Percentiles rank a stretch among this genome's conserved stretches.
These are phyloP conservation scores for Naja naja DNA, from an alignment of 2,113 vertebrate species.

Conservation along the genomic window DNA sequence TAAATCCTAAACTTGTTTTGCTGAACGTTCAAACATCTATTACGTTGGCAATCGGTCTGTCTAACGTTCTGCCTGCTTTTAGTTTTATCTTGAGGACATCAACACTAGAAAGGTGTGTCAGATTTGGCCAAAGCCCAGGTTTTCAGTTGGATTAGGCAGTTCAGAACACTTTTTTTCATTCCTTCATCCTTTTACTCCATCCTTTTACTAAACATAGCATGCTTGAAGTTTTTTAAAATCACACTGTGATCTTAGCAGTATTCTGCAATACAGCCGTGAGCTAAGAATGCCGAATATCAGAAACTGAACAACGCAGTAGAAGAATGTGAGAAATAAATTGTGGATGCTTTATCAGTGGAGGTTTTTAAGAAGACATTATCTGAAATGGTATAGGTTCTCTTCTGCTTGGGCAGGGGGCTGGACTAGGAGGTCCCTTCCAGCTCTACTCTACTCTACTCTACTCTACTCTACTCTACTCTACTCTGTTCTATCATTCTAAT, in stretches of 20 bases:
- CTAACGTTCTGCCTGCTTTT: background rate
- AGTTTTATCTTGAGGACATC: background rate
- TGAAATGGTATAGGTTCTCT: too few relatives aligned
- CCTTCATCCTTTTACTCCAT: background rate
- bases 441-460: too few relatives aligned
- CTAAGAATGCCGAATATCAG: constrained; percentile 32
- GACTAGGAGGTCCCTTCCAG: too few relatives aligned
- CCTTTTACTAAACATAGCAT: background rate
- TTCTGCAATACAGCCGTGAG: constrained; percentile 34
- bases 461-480: too few relatives aligned
- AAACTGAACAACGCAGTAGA: constrained; percentile 9
- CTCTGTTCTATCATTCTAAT: background rate
- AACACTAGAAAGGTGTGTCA: background rate
- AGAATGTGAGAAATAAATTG: background rate
- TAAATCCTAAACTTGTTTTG: background rate
- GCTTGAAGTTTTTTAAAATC: constrained; percentile 47
- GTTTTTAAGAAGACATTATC: too few relatives aligned
- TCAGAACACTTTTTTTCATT: background rate
- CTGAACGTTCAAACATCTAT: background rate
- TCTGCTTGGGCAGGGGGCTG: too few relatives aligned
- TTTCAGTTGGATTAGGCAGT: background rate
- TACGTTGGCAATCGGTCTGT: background rate
- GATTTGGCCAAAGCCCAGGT: background rate
- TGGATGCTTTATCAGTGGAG: too few relatives aligned
- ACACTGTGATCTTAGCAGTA: constrained; percentile 45